phyloP scores from a whole-genome alignment of 2,113 vertebrate species.

The Peromyscus polionotus region DNA sequence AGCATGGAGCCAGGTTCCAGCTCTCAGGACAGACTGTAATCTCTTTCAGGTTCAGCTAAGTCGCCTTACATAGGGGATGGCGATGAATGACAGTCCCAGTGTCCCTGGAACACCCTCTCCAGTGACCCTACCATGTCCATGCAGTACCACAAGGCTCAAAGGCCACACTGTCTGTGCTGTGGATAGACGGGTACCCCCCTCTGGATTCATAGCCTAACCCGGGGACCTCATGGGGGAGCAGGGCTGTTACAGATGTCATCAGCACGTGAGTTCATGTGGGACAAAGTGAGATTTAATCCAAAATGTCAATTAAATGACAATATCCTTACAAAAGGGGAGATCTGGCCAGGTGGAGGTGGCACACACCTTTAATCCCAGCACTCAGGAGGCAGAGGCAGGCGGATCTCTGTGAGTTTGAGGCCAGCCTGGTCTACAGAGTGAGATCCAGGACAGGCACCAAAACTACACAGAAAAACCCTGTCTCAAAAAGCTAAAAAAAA shows the following conservation, averaged over 20 bases:
- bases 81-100: not conserved
- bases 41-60: not conserved
- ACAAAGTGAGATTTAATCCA: not conserved
- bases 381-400: too few species aligned
- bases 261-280: not conserved
- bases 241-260: not conserved
- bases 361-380: too few species aligned
- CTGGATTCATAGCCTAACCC: not conserved
- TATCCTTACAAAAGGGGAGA: not conserved
- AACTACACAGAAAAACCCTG: too few species aligned
- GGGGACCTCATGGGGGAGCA: not conserved
- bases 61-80: not conserved
- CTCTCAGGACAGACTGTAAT: not conserved
- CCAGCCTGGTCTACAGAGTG: too few species aligned
- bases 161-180: not conserved
- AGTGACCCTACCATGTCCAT: not conserved
- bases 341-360: too few species aligned
- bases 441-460: too few species aligned
- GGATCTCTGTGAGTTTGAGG: too few species aligned
- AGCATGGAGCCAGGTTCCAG: not conserved
- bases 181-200: too few species aligned
- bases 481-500: too few species aligned
- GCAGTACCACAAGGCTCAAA: not conserved
- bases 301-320: not conserved
- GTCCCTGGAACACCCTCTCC: not conserved